Evolutionary conservation across 2,888 invertebrate genomes (phyloP).

Genomic region (Conomelus anceps): DNA sequence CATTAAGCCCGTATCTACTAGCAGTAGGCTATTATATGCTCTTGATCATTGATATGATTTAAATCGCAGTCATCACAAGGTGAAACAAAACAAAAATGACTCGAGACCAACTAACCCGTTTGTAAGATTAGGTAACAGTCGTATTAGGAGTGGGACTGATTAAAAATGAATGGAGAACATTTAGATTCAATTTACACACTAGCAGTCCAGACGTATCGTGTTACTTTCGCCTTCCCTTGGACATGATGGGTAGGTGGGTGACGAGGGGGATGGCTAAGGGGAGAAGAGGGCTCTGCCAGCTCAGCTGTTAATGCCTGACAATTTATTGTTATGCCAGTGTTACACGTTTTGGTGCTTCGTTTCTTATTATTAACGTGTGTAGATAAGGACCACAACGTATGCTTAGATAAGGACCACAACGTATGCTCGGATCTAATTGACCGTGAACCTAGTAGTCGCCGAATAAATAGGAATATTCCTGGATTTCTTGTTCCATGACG

Average conservation of each 20-base stretch:
- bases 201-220: too few relatives aligned
- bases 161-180: not conserved
- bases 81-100: not conserved
- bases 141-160: not conserved
- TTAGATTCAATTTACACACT: not conserved
- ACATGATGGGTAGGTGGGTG: not conserved
- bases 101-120: not conserved
- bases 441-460: not conserved
- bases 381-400: not conserved
- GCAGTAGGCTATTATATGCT: not conserved
- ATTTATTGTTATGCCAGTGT: not conserved
- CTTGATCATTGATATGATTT: not conserved
- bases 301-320: not conserved
- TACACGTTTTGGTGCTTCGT: not conserved
- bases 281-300: not conserved
- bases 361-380: not conserved
- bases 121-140: not conserved
- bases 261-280: too few relatives aligned
- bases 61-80: not conserved
- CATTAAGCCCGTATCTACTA: too few relatives aligned
- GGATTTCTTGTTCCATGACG: too few relatives aligned
- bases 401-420: not conserved
- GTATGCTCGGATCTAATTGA: not conserved
- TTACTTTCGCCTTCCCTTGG: not conserved
- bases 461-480: not conserved